phyloP scores from a whole-genome alignment of 2,888 invertebrate species.

The Diloba caeruleocephala region DNA sequence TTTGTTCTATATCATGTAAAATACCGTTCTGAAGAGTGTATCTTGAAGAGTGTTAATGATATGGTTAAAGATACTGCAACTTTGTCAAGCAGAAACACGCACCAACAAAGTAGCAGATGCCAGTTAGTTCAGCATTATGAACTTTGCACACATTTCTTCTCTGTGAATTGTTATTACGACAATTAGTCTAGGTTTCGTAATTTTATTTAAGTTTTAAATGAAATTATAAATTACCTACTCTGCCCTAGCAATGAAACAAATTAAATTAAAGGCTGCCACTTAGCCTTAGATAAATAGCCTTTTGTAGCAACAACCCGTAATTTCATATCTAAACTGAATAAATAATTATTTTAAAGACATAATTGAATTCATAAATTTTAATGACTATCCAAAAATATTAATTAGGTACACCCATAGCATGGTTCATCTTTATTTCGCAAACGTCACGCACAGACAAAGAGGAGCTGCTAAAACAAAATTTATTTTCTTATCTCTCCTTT shows the following conservation, averaged over 20 bases:
- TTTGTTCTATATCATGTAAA: no score
- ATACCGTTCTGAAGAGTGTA: no score
- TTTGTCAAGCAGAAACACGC: slow-evolving; percentile 4
- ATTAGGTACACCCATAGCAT: slow-evolving; percentile 5
- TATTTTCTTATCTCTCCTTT: slow-evolving; percentile 22
- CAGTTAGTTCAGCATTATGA: slow-evolving; percentile 21
- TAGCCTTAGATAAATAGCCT: slow-evolving; percentile 12
- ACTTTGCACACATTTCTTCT: slow-evolving; percentile 9
- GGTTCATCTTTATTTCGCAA: slow-evolving; percentile 16
- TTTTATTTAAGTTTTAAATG: background rate
- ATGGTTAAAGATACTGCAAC: slow-evolving; percentile 1
- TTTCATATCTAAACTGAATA: slow-evolving; percentile 11
- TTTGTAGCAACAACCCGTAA: slow-evolving; percentile 3
- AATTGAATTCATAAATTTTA: slow-evolving; percentile 14
- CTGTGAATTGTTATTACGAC: slow-evolving; percentile 13
- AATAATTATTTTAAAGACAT: slow-evolving; percentile 5
- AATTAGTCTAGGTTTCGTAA: slow-evolving; percentile 11
- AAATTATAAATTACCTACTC: slow-evolving; percentile 8
- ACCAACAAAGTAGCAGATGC: background rate
- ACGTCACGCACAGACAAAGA: slow-evolving; percentile 18
- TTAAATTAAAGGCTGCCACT: slow-evolving; percentile 6
- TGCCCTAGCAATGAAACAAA: slow-evolving; percentile 4
- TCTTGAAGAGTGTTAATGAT: no score
- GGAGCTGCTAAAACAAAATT: slow-evolving; percentile 8
- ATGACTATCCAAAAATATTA: slow-evolving; percentile 14